phyloP scores from a whole-genome alignment of 92 coral and sea anemone genomes.

The Paragorgia papillata region DNA sequence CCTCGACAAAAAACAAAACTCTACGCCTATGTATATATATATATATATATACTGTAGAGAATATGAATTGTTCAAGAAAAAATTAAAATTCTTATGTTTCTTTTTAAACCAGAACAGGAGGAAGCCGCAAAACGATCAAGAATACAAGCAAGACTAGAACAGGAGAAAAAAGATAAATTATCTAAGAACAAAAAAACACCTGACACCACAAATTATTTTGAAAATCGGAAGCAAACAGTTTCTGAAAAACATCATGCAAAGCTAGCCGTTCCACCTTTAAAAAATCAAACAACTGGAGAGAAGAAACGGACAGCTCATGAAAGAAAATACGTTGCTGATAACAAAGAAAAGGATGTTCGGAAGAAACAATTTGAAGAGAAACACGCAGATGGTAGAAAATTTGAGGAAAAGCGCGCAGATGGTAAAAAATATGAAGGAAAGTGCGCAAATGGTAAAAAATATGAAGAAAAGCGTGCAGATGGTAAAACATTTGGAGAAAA shows the following conservation, averaged over 20 bases:
- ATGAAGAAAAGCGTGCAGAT: neutral
- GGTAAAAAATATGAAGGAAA: constrained; percentile 5
- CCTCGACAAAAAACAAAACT: no score
- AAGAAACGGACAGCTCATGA: neutral
- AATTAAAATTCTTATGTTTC: no score
- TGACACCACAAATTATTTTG: neutral
- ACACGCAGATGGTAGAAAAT: no score
- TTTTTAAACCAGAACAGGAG: constrained; percentile 84
- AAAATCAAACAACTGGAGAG: neutral
- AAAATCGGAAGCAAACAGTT: neutral
- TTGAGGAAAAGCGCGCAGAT: no score
- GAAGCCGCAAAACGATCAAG: constrained; percentile 85
- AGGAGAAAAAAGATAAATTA: constrained; percentile 21
- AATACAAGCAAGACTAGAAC: constrained; percentile 71
- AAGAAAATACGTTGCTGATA: neutral
- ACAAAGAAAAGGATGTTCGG: neutral
- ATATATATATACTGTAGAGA: no score
- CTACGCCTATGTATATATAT: no score
- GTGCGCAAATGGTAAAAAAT: neutral
- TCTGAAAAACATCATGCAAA: neutral
- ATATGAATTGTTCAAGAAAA: no score
- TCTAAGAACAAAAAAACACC: neutral
- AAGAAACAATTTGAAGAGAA: no score
- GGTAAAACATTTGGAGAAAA: neutral
- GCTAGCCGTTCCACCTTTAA: neutral